These are phyloP conservation scores for Copidosoma floridanum DNA, from an alignment of 1,140 invertebrate species.

Conservation along the genomic window DNA sequence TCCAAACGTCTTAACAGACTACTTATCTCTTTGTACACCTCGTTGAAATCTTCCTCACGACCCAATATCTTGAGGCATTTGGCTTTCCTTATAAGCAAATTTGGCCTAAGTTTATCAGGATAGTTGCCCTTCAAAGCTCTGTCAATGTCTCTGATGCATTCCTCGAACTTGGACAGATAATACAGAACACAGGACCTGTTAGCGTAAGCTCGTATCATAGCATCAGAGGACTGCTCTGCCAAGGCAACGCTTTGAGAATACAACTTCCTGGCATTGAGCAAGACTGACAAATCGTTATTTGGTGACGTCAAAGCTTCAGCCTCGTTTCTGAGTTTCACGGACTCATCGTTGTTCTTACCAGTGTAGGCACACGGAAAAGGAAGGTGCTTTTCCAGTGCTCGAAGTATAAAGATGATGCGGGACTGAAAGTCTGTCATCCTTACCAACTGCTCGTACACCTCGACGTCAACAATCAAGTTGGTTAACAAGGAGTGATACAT, in stretches of 20 bases:
- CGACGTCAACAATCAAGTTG: too few relatives aligned
- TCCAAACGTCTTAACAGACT: not conserved
- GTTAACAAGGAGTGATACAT: too few relatives aligned
- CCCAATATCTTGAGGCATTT: constrained; percentile 25
- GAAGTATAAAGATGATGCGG: too few relatives aligned
- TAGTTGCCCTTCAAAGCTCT: constrained; percentile 33
- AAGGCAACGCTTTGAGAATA: constrained; percentile 65
- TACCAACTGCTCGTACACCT: too few relatives aligned
- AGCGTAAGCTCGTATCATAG: constrained; percentile 62
- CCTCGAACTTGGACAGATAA: constrained; percentile 61
- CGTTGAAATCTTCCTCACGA: not conserved
- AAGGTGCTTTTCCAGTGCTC: too few relatives aligned
- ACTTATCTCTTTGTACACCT: not conserved
- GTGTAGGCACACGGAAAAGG: too few relatives aligned
- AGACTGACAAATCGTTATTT: too few relatives aligned
- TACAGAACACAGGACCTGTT: constrained; percentile 71
- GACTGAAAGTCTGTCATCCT: too few relatives aligned
- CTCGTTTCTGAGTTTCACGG: too few relatives aligned
- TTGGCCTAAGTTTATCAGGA: constrained; percentile 32
- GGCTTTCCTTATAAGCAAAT: constrained; percentile 31
- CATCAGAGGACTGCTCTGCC: constrained; percentile 57
- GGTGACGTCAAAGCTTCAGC: too few relatives aligned
- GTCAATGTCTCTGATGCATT: constrained; percentile 58
- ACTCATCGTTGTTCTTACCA: too few relatives aligned
- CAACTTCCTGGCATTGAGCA: constrained; percentile 37